These are phyloP conservation scores for Pionites leucogaster DNA, from an alignment of 2,113 vertebrate genomes.

Conservation along the genomic window DNA sequence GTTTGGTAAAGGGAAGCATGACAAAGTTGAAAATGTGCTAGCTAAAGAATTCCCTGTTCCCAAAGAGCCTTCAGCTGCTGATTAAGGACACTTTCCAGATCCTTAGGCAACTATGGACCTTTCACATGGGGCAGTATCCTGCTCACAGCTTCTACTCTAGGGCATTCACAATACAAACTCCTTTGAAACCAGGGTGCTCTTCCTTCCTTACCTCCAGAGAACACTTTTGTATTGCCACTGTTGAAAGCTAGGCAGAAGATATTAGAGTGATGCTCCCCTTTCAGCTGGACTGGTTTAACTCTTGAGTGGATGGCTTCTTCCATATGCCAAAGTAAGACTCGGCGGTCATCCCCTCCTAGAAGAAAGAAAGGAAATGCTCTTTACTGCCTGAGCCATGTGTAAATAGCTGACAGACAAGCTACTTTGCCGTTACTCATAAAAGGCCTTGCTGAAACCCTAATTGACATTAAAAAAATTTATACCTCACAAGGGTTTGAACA, in stretches of 20 bases:
- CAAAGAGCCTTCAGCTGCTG: not conserved
- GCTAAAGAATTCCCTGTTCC: not conserved
- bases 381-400: not conserved
- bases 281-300: constrained; percentile 92
- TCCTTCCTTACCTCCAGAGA: constrained; percentile 89
- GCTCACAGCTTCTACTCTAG: not conserved
- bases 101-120: not conserved
- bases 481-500: not conserved
- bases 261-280: constrained; percentile 97
- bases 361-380: not conserved
- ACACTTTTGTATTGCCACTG: constrained; percentile 93
- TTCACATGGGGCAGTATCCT: not conserved
- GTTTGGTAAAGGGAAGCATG: not conserved
- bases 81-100: not conserved
- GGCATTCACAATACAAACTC: not conserved
- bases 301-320: constrained; percentile 92
- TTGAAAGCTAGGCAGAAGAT: constrained; percentile 99
- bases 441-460: not conserved
- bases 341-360: constrained; percentile 93
- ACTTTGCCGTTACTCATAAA: not conserved
- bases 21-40: not conserved
- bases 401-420: not conserved
- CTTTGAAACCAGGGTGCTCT: not conserved
- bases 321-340: constrained; percentile 96
- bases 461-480: not conserved